phyloP scores from a whole-genome alignment of 2,797 vertebrate genomes.

The Lycodopsis pacificus region DNA sequence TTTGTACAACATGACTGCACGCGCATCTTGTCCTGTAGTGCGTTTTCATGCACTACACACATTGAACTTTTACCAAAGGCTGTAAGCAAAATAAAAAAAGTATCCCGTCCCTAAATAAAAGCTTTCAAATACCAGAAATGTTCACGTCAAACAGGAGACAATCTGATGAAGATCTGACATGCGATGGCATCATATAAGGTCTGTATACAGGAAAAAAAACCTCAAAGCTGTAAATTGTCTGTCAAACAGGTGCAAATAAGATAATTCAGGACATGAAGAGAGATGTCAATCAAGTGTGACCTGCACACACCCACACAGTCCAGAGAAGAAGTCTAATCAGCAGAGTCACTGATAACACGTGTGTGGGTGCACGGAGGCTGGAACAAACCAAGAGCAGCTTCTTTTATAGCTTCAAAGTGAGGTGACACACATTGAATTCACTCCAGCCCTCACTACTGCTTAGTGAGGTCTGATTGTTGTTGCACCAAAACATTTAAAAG shows the following conservation, averaged over 20 bases:
- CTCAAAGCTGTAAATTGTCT: constrained; percentile 18
- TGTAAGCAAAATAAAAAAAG: constrained; percentile 8
- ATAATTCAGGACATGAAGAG: constrained; percentile 24
- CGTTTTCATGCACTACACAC: constrained; percentile 26
- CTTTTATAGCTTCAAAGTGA: constrained; percentile 34
- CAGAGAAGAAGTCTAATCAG: constrained; percentile 58
- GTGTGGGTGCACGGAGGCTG: constrained; percentile 56
- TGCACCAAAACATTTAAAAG: constrained; percentile 10
- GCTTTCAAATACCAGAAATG: constrained; percentile 6
- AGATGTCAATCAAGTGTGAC: constrained; percentile 58
- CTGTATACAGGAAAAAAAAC: background rate
- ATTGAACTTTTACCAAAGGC: constrained; percentile 45
- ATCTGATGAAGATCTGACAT: background rate
- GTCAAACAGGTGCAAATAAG: constrained; percentile 20
- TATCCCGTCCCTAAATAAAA: constrained; percentile 18
- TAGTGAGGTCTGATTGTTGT: background rate
- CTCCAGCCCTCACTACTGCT: background rate
- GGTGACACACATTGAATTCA: constrained; percentile 12
- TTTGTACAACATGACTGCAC: background rate
- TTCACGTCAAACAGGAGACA: constrained; percentile 7
- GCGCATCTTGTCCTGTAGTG: constrained; percentile 22
- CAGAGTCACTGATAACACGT: constrained; percentile 54
- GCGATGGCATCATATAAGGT: background rate
- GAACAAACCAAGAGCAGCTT: constrained; percentile 35
- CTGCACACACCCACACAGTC: constrained; percentile 58